Conservation (phyloP, 2,113 vertebrate genomes). For the Lamprotornis superbus region DNA sequence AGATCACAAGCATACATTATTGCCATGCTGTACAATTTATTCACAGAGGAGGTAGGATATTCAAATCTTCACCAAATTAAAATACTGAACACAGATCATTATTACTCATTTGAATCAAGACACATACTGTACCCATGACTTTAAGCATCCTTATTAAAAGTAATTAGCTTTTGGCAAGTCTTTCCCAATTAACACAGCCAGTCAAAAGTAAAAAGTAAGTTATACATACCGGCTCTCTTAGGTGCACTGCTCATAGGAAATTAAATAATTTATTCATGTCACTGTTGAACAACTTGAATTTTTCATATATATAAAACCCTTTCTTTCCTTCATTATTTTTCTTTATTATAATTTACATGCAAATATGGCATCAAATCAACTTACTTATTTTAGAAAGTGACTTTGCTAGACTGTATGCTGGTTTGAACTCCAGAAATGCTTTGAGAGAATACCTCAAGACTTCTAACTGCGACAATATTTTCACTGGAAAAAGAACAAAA, state of each 20-base stretch:
- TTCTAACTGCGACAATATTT: slow-evolving; percentile 58
- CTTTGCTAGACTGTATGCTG: slow-evolving; percentile 56
- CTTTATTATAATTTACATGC: slow-evolving; percentile 16
- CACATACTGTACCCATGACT: not conserved
- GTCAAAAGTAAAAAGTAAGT: not conserved
- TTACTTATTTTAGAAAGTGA: slow-evolving; percentile 68
- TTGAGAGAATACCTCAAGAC: slow-evolving; percentile 58
- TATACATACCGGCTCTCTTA: not conserved
- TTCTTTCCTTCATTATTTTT: not conserved
- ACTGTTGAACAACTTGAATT: not conserved
- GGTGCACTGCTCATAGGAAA: not conserved
- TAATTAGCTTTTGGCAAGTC: slow-evolving; percentile 33
- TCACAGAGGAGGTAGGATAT: not conserved
- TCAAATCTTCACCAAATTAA: slow-evolving; percentile 8
- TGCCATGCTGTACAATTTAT: not conserved
- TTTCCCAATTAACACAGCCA: slow-evolving; percentile 12
- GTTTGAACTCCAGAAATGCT: slow-evolving; percentile 58
- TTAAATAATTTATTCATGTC: not conserved
- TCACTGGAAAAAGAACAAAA: slow-evolving; percentile 18
- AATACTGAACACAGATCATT: slow-evolving; percentile 24
- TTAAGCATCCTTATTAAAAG: slow-evolving; percentile 14
- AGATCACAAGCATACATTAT: not conserved
- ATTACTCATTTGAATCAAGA: slow-evolving; percentile 35
- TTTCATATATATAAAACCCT: not conserved
- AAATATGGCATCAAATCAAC: not conserved